Conservation (phyloP, 2,113 vertebrate genomes). For the Siniperca knerii region DNA sequence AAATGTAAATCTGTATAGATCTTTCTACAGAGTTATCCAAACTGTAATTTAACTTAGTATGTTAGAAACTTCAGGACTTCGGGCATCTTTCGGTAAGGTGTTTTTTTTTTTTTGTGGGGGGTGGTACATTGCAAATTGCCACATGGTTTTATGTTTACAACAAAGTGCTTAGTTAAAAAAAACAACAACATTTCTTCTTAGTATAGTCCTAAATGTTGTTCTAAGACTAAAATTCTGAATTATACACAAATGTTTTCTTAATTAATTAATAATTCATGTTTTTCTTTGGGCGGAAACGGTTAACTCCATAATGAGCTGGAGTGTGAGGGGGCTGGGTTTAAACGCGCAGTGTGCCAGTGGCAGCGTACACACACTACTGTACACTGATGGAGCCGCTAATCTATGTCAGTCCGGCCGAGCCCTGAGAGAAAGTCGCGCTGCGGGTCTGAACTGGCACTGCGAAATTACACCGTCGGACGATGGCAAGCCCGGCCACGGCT, state of each 20-base stretch:
- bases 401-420: conserved; percentile 74
- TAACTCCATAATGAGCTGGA: conserved; percentile 78
- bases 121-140: not conserved
- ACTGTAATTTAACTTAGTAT: not conserved
- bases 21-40: not conserved
- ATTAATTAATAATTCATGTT: conserved; percentile 25
- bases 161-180: not conserved
- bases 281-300: conserved; percentile 77
- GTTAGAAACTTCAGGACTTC: conserved; percentile 11
- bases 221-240: not conserved
- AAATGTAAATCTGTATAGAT: not conserved
- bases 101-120: not conserved
- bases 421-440: conserved; percentile 63
- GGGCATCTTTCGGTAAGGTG: not conserved
- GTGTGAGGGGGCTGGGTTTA: conserved; percentile 83
- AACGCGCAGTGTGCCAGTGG: conserved; percentile 70
- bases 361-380: conserved; percentile 66
- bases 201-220: not conserved
- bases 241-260: not conserved
- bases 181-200: not conserved
- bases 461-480: conserved; percentile 56
- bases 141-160: not conserved
- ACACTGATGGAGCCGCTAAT: conserved; percentile 75
- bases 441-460: conserved; percentile 63
- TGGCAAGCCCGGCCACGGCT: conserved; percentile 50